phyloP scores from a whole-genome alignment of 2,797 vertebrate species.

The Dallia pectoralis region DNA sequence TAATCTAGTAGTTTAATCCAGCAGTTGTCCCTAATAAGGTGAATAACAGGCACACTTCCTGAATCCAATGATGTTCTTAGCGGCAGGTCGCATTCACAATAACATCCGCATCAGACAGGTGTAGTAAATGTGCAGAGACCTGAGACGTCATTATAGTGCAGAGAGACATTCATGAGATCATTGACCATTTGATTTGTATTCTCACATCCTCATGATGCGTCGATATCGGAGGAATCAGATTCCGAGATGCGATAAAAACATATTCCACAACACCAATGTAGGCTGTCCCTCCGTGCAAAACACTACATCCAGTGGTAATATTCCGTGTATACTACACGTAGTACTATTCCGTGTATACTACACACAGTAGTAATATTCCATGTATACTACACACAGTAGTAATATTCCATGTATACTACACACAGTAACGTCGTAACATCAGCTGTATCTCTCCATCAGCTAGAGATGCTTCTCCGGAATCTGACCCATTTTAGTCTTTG shows the following conservation, averaged over 20 bases:
- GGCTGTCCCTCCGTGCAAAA: neutral
- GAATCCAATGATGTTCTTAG: slow-evolving; percentile 25
- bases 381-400: no score
- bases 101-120: slow-evolving; percentile 25
- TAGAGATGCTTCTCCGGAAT: slow-evolving; percentile 39
- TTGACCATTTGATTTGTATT: neutral
- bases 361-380: no score
- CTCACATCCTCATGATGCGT: neutral
- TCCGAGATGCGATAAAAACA: neutral
- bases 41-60: slow-evolving; percentile 9
- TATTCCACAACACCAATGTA: neutral
- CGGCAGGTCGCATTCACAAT: slow-evolving; percentile 8
- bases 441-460: slow-evolving; percentile 24
- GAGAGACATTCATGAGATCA: slow-evolving; percentile 20
- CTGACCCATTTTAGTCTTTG: slow-evolving; percentile 75
- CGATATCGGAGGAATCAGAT: no score
- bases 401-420: neutral
- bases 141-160: slow-evolving; percentile 16
- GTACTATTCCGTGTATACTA: slow-evolving; percentile 7
- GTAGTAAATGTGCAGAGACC: neutral
- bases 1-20: neutral
- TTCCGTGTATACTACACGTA: neutral
- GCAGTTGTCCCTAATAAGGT: slow-evolving; percentile 24
- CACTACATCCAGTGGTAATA: no score
- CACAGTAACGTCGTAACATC: slow-evolving; percentile 35